A percentile compares a stretch with the other conserved stretches of the same genome.
These are phyloP conservation scores for Pundamilia nyererei DNA, from an alignment of 2,113 vertebrate genomes.

Conservation along the genomic window DNA sequence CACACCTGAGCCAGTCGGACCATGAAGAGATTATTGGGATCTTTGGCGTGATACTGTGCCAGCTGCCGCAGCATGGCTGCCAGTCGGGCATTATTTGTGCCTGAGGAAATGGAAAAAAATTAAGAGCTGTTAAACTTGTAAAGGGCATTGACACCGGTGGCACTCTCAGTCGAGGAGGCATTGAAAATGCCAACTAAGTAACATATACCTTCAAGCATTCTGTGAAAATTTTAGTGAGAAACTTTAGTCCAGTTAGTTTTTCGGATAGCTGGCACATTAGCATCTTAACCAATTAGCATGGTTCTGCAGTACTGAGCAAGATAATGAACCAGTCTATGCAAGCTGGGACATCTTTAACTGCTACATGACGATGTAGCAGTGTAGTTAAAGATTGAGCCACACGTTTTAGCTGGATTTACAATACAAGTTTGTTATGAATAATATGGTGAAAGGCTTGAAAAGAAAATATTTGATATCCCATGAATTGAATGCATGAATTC, in stretches of 20 bases:
- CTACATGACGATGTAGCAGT: not conserved
- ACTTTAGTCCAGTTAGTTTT: not conserved
- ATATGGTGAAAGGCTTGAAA: not conserved
- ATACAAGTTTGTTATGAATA: not conserved
- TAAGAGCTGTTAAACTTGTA: not conserved
- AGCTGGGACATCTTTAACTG: not conserved
- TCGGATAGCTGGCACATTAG: not conserved
- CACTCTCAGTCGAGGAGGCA: not conserved
- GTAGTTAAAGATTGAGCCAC: not conserved
- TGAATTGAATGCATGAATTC: not conserved
- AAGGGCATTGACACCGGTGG: not conserved
- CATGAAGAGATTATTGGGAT: conserved; percentile 99
- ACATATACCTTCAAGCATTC: not conserved
- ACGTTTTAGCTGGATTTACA: not conserved
- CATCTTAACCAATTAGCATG: not conserved
- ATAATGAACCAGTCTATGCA: not conserved
- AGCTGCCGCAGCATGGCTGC: conserved; percentile 96
- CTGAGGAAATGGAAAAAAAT: conserved; percentile 59
- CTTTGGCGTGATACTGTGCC: conserved; percentile 97
- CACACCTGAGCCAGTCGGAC: conserved; percentile 93
- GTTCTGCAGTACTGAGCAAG: not conserved
- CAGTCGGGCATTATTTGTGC: conserved; percentile 94
- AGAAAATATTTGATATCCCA: not conserved
- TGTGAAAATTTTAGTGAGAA: not conserved
- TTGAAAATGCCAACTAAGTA: not conserved